Evolutionary conservation across 2,888 invertebrate species (phyloP).

Genomic region (Tetheella fluctuosa): DNA sequence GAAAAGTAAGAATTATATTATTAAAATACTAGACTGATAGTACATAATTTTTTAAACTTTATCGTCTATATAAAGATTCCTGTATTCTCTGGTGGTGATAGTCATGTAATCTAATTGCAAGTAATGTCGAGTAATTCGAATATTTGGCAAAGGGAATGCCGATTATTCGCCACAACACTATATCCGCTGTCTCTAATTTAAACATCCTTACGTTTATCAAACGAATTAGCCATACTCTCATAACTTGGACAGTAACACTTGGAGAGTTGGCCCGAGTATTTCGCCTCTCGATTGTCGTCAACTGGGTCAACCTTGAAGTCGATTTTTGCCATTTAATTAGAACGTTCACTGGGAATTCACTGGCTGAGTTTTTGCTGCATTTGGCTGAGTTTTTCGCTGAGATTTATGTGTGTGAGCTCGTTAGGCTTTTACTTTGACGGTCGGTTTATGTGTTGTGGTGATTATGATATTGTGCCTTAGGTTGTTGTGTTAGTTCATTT

Average conservation of each 20-base stretch:
- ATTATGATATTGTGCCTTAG: background rate
- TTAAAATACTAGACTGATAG: too few relatives aligned
- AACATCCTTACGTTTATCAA: too few relatives aligned
- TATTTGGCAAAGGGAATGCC: too few relatives aligned
- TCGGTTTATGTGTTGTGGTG: slow-evolving; percentile 9
- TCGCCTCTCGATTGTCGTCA: slow-evolving; percentile 18
- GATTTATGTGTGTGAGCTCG: slow-evolving; percentile 9
- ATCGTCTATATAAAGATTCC: too few relatives aligned
- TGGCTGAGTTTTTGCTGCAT: slow-evolving; percentile 19
- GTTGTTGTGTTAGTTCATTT: background rate
- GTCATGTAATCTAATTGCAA: too few relatives aligned
- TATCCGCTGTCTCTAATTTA: too few relatives aligned
- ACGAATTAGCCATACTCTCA: background rate
- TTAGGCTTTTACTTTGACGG: slow-evolving; percentile 12
- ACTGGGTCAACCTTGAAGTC: slow-evolving; percentile 39
- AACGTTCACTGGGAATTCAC: slow-evolving; percentile 36
- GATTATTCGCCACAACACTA: too few relatives aligned
- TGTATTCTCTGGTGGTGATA: too few relatives aligned
- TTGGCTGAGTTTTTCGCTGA: slow-evolving; percentile 23
- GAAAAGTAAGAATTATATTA: too few relatives aligned
- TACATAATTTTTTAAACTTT: too few relatives aligned
- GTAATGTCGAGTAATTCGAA: slow-evolving; percentile 8
- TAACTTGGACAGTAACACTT: background rate
- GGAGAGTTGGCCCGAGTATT: slow-evolving; percentile 15
- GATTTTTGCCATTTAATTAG: slow-evolving; percentile 72